These are phyloP conservation scores for Erpetoichthys calabaricus DNA, from an alignment of 2,797 vertebrate genomes.

Conservation along the genomic window DNA sequence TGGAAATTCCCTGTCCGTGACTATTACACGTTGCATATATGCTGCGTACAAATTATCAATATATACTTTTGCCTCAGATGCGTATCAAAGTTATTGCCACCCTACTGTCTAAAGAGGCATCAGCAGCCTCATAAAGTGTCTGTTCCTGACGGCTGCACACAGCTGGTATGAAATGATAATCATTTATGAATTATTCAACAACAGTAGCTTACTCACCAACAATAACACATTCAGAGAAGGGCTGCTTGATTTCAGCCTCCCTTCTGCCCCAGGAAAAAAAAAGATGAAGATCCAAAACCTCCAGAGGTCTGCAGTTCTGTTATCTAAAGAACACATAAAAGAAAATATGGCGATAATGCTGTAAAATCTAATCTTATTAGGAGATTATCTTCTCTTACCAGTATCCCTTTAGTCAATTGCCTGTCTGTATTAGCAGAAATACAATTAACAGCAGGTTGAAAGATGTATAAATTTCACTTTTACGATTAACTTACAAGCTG, in stretches of 20 bases:
- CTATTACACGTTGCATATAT: no score
- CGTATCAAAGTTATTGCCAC: not conserved
- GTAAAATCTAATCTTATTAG: constrained; percentile 9
- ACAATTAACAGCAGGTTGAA: constrained; percentile 6
- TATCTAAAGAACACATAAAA: constrained; percentile 6
- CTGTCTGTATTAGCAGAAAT: constrained; percentile 4
- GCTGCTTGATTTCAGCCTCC: constrained; percentile 1
- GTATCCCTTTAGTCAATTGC: not conserved
- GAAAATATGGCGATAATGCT: constrained; percentile 3
- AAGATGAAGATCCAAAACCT: not conserved
- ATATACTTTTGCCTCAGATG: no score
- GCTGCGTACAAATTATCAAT: no score
- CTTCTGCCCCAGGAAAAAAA: not conserved
- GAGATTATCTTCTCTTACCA: constrained; percentile 6
- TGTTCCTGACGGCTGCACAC: constrained; percentile 1
- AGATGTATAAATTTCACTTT: constrained; percentile 4
- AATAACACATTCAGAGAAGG: constrained; percentile 5
- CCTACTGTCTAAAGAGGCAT: constrained; percentile 1
- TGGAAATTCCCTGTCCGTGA: no score
- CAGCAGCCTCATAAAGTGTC: not conserved
- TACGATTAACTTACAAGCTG: not conserved
- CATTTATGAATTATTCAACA: constrained; percentile 11
- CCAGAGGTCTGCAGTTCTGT: not conserved
- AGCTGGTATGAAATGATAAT: constrained; percentile 11
- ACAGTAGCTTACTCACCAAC: constrained; percentile 1